Base-by-base conservation (phyloP, 2,797 vertebrate genomes). In the Hypotaenidia okinawae region DNA sequence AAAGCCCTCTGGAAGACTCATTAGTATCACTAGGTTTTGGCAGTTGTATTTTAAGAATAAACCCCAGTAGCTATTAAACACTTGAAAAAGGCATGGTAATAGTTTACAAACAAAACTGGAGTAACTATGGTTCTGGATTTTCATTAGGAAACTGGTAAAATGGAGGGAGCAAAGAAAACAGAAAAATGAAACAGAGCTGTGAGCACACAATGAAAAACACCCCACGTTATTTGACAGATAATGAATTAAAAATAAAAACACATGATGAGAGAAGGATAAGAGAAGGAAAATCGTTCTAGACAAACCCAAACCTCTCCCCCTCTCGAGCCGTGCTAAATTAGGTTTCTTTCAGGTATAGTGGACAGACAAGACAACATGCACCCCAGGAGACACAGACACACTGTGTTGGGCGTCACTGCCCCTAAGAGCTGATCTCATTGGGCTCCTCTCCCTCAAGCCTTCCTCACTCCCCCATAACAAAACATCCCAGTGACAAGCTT, bases 21-120 rank as follows among this genome's bases (percentile, higher is more conserved):
- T 87, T 85, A 87, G 39, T 51, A 86, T 83, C 8, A 5, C 9
- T 83, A 47, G 64, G 58, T n/a, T 93, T 87, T 87, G 78, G 54
- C 78, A 54, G 86, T 39, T 93, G 37, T 52, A 87, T 85, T 95
- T 94, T 58, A 94, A 93, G 63, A 87, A 77, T 62, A 93, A 96
- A 72, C 11, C 61, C 84, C 78, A 73, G 52, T 39, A 93, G 90
- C 49, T 92, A 95, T 37, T 87, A 74, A 83, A 87, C 47, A 64
- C 41, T 72, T 39, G 22, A 72, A 89, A 67, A 94, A 59, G 27
- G 13, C 54, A 55, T 2, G 28, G 75, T 92, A 96, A 69, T n/a
- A 72, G 68, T 90, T 85, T 85, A 85, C 90, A 93, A 95, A 94
- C 63, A 82, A 85, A 90, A 28, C 35, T 82, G 19, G 10, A 88